phyloP scores from a whole-genome alignment of 2,113 vertebrate species.

The Cheirogaleus medius region DNA sequence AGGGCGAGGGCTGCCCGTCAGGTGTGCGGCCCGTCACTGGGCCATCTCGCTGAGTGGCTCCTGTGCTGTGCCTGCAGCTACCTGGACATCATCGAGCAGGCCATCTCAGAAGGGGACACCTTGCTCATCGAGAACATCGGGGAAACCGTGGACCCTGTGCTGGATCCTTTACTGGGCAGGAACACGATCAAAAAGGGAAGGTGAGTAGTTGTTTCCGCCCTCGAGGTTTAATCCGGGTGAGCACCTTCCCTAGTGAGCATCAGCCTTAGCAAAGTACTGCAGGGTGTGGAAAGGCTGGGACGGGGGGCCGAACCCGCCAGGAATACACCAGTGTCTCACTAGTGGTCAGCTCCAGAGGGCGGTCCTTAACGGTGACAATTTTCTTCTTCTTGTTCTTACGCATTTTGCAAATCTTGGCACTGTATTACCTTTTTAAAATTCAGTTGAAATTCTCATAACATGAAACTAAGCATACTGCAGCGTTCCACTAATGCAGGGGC shows the following conservation, averaged over 20 bases:
- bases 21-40: fast-evolving
- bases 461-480: neutral
- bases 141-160: conserved; percentile 83
- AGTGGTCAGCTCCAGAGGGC: fast-evolving
- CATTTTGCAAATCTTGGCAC: neutral
- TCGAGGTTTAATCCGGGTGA: fast-evolving
- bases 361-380: fast-evolving
- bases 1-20: neutral
- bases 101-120: conserved; percentile 79
- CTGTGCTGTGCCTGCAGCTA: conserved; percentile 75
- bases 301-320: fast-evolving
- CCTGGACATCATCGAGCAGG: conserved; percentile 84
- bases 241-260: fast-evolving
- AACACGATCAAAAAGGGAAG: conserved; percentile 86
- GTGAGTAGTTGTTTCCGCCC: conserved; percentile 53
- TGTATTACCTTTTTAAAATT: neutral
- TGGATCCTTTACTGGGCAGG: conserved; percentile 85
- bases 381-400: neutral
- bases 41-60: fast-evolving
- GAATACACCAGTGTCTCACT: fast-evolving
- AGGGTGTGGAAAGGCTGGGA: no score
- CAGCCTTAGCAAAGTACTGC: neutral
- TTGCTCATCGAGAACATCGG: conserved; percentile 85
- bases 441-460: neutral
- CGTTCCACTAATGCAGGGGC: fast-evolving